Conservation (phyloP, 37 sponge, comb jelly and placozoan species). For the Chondrilla cf. caribensis region DNA sequence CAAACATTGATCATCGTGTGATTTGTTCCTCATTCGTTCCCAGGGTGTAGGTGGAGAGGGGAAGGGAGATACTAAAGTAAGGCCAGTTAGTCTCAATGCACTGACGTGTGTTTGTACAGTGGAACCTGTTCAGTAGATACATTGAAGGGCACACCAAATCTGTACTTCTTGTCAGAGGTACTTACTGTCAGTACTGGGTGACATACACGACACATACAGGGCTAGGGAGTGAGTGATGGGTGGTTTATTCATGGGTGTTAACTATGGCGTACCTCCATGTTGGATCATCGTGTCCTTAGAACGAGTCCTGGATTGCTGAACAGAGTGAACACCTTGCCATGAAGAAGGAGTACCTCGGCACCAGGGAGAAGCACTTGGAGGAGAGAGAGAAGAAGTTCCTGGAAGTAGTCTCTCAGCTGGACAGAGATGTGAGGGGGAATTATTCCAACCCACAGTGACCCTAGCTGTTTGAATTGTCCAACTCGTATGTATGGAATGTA, state of each 20-base stretch:
- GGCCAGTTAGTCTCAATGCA: not conserved
- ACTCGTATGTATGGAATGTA: too few relatives aligned
- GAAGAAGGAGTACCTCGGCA: not conserved
- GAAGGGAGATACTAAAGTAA: too few relatives aligned
- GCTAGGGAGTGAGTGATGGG: too few relatives aligned
- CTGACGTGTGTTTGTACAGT: not conserved
- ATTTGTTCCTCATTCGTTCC: too few relatives aligned
- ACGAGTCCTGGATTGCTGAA: not conserved
- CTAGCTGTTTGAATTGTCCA: not conserved
- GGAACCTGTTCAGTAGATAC: too few relatives aligned
- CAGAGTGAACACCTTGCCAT: not conserved
- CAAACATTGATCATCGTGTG: too few relatives aligned
- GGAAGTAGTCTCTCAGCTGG: not conserved
- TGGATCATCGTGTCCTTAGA: not conserved
- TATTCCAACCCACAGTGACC: not conserved
- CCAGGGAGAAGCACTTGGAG: not conserved
- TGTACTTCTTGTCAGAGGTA: too few relatives aligned
- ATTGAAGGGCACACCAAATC: not conserved
- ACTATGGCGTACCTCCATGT: too few relatives aligned
- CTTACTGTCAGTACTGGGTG: not conserved
- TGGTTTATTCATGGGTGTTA: too few relatives aligned
- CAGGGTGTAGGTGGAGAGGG: too few relatives aligned
- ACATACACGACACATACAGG: too few relatives aligned
- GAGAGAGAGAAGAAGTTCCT: not conserved
- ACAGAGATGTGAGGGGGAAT: constrained; percentile 13